Evolutionary conservation across 1,140 invertebrate species (phyloP), one percentile per base, ranked within the genome.

Genomic region (Saccostrea glomerata): DNA sequence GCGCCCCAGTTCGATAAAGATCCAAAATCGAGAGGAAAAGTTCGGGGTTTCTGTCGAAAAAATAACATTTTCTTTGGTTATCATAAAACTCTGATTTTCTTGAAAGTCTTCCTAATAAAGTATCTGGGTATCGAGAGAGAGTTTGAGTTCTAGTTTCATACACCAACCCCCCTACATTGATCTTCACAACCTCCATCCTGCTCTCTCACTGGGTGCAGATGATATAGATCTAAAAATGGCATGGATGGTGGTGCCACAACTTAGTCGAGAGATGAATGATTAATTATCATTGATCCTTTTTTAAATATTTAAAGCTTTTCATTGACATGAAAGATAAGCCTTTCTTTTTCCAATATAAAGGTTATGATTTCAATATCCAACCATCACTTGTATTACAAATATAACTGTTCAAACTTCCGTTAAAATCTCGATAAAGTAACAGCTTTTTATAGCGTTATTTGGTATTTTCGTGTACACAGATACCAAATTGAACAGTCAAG

Each of bases 1-100:
- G 60, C 12, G 58, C 12, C 4, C 86, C 89, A n/a, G 82, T 89
- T 5, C 89, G 56, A 54, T 89, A 89, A 15, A 87, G 85, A 36
- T 87, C 89, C 15, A 89, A 36, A 20, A 89, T 82, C 0, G 63
- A 77, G 20, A 60, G 66, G 25, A 89, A 89, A 30, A 89, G 66
- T 1, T 87, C 83, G 12, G 89, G 89, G 85, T 89, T 89, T 82
- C 89, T 89, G 84, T 89, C 86, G 40, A 89, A 89, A 63, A 87
- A 89, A 17, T 83, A 89, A n/a, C 70, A 82, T 25, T 87, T 55
- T 82, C 36, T 82, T 13, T 83, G 82, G 56, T 87, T 23, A 58
- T 87, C 82, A 55, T 87, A 89, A 47, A 60, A 77, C 13, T 87
- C 56, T 0, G 89, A 87, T 17, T 55, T 15, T 17, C 3, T 25